Evolutionary conservation across 1,140 invertebrate species (phyloP).

Genomic region (Ylistrum balloti): DNA sequence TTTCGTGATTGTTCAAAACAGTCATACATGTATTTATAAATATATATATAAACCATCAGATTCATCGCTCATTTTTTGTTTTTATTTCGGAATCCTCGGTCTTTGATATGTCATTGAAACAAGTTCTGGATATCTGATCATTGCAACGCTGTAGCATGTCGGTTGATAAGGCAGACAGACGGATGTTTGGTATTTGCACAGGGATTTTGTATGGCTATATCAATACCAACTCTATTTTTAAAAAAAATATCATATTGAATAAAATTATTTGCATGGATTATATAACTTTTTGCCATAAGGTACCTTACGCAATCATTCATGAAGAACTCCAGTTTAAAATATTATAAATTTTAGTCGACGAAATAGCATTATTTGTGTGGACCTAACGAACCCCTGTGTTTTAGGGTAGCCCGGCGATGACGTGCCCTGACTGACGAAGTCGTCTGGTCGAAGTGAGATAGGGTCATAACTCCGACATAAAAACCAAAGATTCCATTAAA

Average conservation of each 20-base stretch:
- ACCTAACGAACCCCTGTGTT: not conserved
- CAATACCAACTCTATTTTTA: no score
- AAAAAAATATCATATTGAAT: no score
- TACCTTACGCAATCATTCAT: no score
- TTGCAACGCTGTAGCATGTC: not conserved
- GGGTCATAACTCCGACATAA: not conserved
- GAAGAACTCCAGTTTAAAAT: no score
- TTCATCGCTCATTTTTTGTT: not conserved
- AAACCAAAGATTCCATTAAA: slow-evolving; percentile 1
- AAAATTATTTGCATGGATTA: no score
- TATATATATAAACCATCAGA: not conserved
- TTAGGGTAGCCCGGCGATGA: not conserved
- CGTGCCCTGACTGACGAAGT: not conserved
- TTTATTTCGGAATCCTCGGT: not conserved
- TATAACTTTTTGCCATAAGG: no score
- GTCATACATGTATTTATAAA: no score
- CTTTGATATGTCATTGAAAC: not conserved
- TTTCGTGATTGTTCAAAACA: not conserved
- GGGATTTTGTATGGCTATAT: no score
- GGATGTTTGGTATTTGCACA: no score
- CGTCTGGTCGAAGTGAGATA: not conserved
- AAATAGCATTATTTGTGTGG: not conserved
- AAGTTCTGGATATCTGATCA: not conserved
- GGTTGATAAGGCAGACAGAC: no score
- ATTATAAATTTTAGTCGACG: no score